A percentile compares a stretch with the other conserved stretches of the same genome.
Evolutionary conservation across 2,888 invertebrate genomes (phyloP).

Genomic region (Chouioia cunea): DNA sequence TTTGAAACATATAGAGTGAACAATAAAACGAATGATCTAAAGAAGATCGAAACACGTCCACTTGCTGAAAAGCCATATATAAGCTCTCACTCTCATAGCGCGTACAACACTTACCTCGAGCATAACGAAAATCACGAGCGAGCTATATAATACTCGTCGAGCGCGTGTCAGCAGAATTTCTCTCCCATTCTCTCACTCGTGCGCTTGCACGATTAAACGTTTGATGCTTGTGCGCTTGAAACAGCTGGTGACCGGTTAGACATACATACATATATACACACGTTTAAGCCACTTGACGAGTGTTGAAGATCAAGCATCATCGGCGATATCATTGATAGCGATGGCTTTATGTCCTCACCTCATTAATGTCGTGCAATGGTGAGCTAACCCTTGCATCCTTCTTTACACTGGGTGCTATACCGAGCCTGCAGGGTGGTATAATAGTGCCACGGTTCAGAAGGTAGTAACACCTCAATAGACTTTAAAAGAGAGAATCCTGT

Average conservation of each 20-base stretch:
- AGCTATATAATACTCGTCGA: too few relatives aligned
- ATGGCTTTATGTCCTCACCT: constrained; percentile 28
- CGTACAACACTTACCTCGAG: too few relatives aligned
- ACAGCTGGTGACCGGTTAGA: constrained; percentile 37
- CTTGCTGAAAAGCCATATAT: too few relatives aligned
- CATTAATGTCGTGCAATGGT: constrained; percentile 37
- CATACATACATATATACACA: background rate
- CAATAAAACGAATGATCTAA: too few relatives aligned
- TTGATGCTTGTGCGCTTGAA: constrained; percentile 23
- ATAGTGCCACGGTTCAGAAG: constrained; percentile 24
- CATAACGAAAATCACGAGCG: too few relatives aligned
- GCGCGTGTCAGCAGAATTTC: too few relatives aligned
- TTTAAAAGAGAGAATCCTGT: constrained; percentile 6
- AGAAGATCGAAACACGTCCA: too few relatives aligned
- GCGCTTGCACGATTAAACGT: constrained; percentile 9
- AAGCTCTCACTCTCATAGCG: too few relatives aligned
- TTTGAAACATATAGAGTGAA: too few relatives aligned
- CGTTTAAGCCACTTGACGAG: constrained; percentile 21
- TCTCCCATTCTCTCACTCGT: too few relatives aligned
- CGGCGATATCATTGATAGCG: constrained; percentile 33
- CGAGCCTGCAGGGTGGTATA: background rate
- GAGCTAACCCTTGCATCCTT: background rate
- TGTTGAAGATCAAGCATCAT: constrained; percentile 28
- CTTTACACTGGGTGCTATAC: constrained; percentile 2
- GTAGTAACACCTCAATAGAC: constrained; percentile 10